Percentiles rank a stretch among this genome's conserved stretches.
These are phyloP conservation scores for Rotaria macrura DNA, from an alignment of 2,888 invertebrate species.

Conservation along the genomic window DNA sequence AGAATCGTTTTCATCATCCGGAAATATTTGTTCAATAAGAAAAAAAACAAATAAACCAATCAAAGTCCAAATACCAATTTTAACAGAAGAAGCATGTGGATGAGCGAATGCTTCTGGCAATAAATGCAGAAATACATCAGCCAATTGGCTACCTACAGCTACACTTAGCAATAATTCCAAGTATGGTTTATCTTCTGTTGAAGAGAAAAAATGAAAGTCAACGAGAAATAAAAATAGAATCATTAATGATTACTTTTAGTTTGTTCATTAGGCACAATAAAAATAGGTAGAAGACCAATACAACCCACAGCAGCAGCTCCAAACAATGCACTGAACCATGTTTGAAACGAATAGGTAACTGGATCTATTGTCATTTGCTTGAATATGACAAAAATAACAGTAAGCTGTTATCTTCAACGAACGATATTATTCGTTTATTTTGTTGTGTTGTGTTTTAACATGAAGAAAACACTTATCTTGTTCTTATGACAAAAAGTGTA, in stretches of 20 bases:
- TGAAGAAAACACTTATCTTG: not conserved
- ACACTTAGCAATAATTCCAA: constrained; percentile 68
- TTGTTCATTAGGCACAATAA: constrained; percentile 24
- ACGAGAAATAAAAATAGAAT: not conserved
- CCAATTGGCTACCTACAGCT: constrained; percentile 83
- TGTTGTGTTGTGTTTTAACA: not conserved
- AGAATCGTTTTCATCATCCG: constrained; percentile 35
- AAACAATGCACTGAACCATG: constrained; percentile 23
- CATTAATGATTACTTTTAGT: not conserved
- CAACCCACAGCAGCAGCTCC: constrained; percentile 28
- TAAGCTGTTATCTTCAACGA: not conserved
- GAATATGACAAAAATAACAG: not conserved
- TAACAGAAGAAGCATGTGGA: constrained; percentile 44
- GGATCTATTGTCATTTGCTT: not conserved
- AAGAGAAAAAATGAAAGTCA: not conserved
- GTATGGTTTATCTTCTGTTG: constrained; percentile 42
- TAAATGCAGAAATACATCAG: constrained; percentile 86
- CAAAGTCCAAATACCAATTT: constrained; percentile 64
- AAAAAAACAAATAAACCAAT: constrained; percentile 80
- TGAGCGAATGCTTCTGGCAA: constrained; percentile 85
- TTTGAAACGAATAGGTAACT: not conserved
- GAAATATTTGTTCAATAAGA: constrained; percentile 74
- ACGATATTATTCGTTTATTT: not conserved
- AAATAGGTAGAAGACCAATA: constrained; percentile 26
- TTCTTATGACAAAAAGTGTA: not conserved